phyloP scores from a whole-genome alignment of 2,797 vertebrate species.

The Melanotaenia parkinsoni region DNA sequence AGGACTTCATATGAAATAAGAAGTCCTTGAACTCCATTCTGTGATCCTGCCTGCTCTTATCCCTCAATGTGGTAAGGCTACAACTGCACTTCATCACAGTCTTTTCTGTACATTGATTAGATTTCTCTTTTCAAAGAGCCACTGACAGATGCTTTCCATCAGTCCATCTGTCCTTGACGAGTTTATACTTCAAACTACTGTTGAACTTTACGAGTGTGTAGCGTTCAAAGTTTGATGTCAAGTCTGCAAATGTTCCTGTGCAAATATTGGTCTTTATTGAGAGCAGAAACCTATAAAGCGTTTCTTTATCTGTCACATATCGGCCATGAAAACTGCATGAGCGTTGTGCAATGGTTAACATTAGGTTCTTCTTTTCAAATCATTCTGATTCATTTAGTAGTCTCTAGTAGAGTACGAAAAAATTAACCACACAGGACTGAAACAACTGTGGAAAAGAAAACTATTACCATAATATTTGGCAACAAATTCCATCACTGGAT shows the following conservation, averaged over 20 bases:
- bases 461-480: background rate
- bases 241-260: background rate
- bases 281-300: too few relatives aligned
- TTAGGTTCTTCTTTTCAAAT: too few relatives aligned
- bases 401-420: too few relatives aligned
- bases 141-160: background rate
- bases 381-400: too few relatives aligned
- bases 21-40: background rate
- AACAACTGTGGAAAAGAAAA: too few relatives aligned
- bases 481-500: background rate
- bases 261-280: too few relatives aligned
- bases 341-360: background rate
- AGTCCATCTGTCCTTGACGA: background rate
- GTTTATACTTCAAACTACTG: background rate
- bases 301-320: background rate
- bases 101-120: background rate
- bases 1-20: background rate
- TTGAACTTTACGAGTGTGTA: background rate
- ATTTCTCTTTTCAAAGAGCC: background rate
- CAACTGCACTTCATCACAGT: background rate
- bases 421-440: background rate
- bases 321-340: background rate
- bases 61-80: background rate
- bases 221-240: background rate
- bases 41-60: background rate